Evolutionary conservation across 2,888 invertebrate species (phyloP), one percentile per base, ranked within the genome.

Genomic region (Schizaphis graminum): DNA sequence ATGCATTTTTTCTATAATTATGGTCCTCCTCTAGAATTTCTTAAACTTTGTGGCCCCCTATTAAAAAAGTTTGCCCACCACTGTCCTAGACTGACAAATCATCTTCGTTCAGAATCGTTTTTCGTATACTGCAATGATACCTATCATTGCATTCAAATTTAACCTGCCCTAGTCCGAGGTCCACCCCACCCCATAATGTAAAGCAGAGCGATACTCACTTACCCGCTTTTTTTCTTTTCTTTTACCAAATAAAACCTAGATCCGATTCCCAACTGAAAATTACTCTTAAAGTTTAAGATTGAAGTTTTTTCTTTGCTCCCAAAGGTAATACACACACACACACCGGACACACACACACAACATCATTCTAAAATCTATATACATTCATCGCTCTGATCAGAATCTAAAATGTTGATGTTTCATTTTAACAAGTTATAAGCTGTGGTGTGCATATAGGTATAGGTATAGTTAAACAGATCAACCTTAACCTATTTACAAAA

Each of bases 341-440:
- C 53, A 53, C 5, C 35, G 7, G 16, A n/a, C 16, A 53, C 16
- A 53, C 53, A 53, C 5, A 28, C 11, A 67, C 13, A 1, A 67
- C 1, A 67, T 61, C 61, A 67, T 4, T 67, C 1, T n/a, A 16
- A 67, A 67, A 35, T 35, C n/a, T 67, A n/a, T 67, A n/a, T n/a
- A 67, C n/a, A n/a, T 67, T n/a, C 67, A n/a, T n/a, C 11, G n/a
- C 4, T 67, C 5, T 35, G 16, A 67, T 67, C 16, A 16, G 67
- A 67, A 95, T 94, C 61, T 87, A 91, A 88, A 53, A 97, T 41
- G 41, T 16, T 4, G 28, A 89, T 89, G 24, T 56, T 89, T 89
- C 56, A 56, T 26, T 89, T 57, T 13, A 41, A 41, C 28, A 57
- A 35, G 56, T 56, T 41, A 4, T 56, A 24, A 35, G 53, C 26